A percentile compares a stretch with the other conserved stretches of the same genome.
Conservation (phyloP, 2,113 vertebrate species). For the Oxyruncus cristatus region DNA sequence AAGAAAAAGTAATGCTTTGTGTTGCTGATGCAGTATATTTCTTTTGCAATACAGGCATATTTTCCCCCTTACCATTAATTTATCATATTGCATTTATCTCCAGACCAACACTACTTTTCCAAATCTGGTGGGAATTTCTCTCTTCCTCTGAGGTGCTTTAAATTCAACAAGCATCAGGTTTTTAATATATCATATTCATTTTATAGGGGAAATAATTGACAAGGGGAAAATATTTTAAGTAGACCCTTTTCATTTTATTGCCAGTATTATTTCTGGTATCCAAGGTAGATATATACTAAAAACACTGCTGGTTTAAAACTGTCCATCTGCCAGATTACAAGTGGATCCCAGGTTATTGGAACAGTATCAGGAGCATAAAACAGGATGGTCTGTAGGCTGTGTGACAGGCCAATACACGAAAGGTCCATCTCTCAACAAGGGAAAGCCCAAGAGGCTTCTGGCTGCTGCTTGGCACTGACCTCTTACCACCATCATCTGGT, state of each 20-base stretch:
- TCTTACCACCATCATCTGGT: neutral
- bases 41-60: neutral
- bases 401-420: accelerated
- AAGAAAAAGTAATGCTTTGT: conserved; percentile 3
- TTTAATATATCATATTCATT: conserved; percentile 15
- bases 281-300: neutral
- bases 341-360: neutral
- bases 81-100: conserved; percentile 22
- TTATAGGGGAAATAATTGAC: conserved; percentile 16
- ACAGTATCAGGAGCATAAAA: neutral
- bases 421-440: neutral
- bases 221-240: neutral
- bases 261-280: neutral
- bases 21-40: neutral
- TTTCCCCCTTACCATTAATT: conserved; percentile 25
- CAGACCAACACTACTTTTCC: neutral
- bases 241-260: neutral
- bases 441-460: neutral
- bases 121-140: neutral
- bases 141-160: conserved; percentile 21
- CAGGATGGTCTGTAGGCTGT: neutral
- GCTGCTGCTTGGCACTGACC: neutral
- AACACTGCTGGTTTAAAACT: neutral
- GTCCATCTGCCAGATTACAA: neutral
- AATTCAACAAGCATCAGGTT: conserved; percentile 23